These are phyloP conservation scores for Keiferia lycopersicella DNA, from an alignment of 2,888 invertebrate species.

Conservation along the genomic window DNA sequence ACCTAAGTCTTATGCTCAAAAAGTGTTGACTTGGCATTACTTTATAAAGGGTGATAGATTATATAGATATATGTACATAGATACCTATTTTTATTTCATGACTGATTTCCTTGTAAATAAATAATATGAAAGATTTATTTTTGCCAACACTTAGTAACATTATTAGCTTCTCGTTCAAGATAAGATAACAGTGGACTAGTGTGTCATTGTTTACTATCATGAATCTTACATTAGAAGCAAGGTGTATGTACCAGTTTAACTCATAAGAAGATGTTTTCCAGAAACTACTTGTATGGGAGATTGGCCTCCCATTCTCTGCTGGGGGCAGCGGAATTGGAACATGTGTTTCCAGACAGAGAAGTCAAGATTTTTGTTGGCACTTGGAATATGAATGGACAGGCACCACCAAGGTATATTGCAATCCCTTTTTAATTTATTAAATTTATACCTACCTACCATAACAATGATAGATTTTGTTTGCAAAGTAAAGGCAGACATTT, in stretches of 20 bases:
- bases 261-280: slow-evolving; percentile 48
- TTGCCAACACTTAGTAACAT: background rate
- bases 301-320: slow-evolving; percentile 90
- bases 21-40: no score
- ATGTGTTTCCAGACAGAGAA: slow-evolving; percentile 92
- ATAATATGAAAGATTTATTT: background rate
- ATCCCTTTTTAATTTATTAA: slow-evolving; percentile 10
- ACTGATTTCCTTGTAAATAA: background rate
- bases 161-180: background rate
- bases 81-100: background rate
- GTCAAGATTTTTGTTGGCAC: slow-evolving; percentile 94
- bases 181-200: background rate
- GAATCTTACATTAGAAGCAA: background rate
- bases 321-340: slow-evolving; percentile 91
- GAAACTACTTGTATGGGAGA: slow-evolving; percentile 90
- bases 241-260: background rate
- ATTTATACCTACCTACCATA: background rate
- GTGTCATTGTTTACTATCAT: slow-evolving; percentile 6
- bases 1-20: no score
- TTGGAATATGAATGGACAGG: slow-evolving; percentile 98
- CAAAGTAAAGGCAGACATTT: no score
- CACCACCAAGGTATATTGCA: slow-evolving; percentile 88
- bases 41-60: no score
- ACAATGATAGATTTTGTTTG: no score
- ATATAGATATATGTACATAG: no score